Base-by-base conservation (phyloP, 2,888 invertebrate genomes). In the Hirtodrosophila cameraria region DNA sequence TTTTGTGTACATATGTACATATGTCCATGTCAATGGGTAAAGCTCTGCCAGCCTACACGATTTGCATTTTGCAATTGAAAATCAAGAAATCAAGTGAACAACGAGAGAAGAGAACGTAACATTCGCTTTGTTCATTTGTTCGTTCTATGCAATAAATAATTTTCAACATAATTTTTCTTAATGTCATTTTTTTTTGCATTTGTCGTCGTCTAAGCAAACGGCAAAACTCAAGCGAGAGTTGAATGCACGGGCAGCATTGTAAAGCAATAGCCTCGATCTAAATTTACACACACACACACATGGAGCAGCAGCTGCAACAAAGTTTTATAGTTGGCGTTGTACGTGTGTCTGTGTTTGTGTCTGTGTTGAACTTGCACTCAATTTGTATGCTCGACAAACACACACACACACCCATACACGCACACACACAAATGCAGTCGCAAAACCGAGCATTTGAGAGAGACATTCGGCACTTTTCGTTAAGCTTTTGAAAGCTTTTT, bases 201-300 rank as follows among this genome's bases (percentile, higher is more conserved):
- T 28, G 52, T 23, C 36, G 41, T 46, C 33, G 49, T 48, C 67
- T 48, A 50, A 46, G 45, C 52, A 52, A 65, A 39, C 53, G 58
- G 50, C 60, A 67, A 57, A 78, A 70, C 68, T 71, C 52, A 65
- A 36, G 25, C 41, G 57, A 62, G 73, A 86, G 87, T 84, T 89
- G 89, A 89, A 89, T 87, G 89, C 64, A 84, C 89, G 86, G 72
- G 76, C 88, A 88, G 90, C 90, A 90, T 89, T 90, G 90, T 88
- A 87, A 88, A 87, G 86, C 88, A 88, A 88, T 86, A 89, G 86
- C 90, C 90, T 90, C 90, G 90, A 90, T 89, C 90, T 88, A 90
- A 86, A 90, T 89, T 87, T 83, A 77, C 86, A 86, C 79, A 81
- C 62, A 84, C 38, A 57, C 23, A 41, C 35, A 46, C 48, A 48